phyloP scores from a whole-genome alignment of 2,113 vertebrate species.

The Xyrauchen texanus region DNA sequence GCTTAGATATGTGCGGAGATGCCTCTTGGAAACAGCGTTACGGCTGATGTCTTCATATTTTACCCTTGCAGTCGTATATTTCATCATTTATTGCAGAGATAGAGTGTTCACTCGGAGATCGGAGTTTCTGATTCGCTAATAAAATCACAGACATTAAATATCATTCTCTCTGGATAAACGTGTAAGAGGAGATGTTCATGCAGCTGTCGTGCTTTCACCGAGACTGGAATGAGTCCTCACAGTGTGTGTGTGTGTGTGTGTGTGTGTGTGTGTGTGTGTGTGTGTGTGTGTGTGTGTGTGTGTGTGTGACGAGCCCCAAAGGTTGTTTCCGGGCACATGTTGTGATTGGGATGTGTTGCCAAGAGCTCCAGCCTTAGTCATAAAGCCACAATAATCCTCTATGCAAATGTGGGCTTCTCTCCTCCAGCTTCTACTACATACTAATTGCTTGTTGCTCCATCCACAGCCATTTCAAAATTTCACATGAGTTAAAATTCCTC shows the following conservation, averaged over 20 bases:
- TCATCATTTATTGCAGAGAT: slow-evolving; percentile 31
- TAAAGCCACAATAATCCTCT: slow-evolving; percentile 55
- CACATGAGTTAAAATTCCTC: too few relatives aligned
- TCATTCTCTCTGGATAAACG: neutral
- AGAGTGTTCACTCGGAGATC: slow-evolving; percentile 23
- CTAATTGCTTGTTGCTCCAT: slow-evolving; percentile 13
- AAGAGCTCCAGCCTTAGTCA: slow-evolving; percentile 33
- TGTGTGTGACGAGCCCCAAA: slow-evolving; percentile 24
- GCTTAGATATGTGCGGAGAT: neutral
- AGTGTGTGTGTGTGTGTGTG: too few relatives aligned
- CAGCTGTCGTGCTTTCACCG: neutral
- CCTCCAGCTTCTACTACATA: slow-evolving; percentile 17
- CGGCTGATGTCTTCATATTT: neutral
- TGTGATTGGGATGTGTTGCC: slow-evolving; percentile 44
- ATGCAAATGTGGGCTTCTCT: slow-evolving; percentile 38
- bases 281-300: slow-evolving; percentile 2
- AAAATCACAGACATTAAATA: slow-evolving; percentile 28
- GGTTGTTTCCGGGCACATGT: slow-evolving; percentile 41
- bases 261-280: neutral
- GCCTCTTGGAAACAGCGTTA: slow-evolving; percentile 5
- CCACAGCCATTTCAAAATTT: too few relatives aligned
- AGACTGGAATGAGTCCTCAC: slow-evolving; percentile 12
- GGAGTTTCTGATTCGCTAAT: slow-evolving; percentile 23
- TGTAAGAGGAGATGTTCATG: neutral
- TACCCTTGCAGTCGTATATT: slow-evolving; percentile 12